Base-by-base conservation (phyloP, 2,888 invertebrate species). In the Drosophila tripunctata region DNA sequence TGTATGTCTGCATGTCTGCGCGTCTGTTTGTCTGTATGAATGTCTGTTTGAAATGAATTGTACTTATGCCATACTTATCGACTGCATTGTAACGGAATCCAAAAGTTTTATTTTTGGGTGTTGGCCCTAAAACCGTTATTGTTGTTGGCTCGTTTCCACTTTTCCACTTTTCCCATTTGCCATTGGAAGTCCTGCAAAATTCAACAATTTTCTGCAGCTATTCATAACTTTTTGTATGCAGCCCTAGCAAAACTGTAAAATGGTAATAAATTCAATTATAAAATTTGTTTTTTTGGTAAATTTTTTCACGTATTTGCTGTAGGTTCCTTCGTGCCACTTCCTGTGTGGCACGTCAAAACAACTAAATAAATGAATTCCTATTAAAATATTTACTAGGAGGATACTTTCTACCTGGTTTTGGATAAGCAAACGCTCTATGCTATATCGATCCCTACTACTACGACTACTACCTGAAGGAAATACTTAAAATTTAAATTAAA, bases 401-500 rank as follows among this genome's bases (percentile, higher is more conserved):
- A 10, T 27, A 30, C 61, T 69, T 65, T 79, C 63, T 82, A 81
- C 75, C 84, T 84, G 78, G 61, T 78, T 72, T 72, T 75, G 78
- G 77, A 77, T 77, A 78, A 77, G 69, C 58, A 55, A 48, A 40
- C 24, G 45, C 21, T 43, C 36, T 56, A 51, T 27, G 44, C 48
- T 8, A 36, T 41, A 48, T 14, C 56, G 35, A 57, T 56, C 35
- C 33, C 43, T n/a, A 31, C 10, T 19, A 12, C 12, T 54, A 27
- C 52, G 15, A 5, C 41, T 31, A 62, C 75, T 80, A 85, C 78
- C 80, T 78, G 83, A 30, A 12, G 58, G 50, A 57, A 75, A 69
- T 87, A 87, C 81, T 84, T 84, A 79, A 84, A 84, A 81, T 79
- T 79, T 83, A 86, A 84, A 81, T 81, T 83, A 79, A 84, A 83